Evolutionary conservation across 2,888 invertebrate genomes (phyloP).

Genomic region (Lycaena phlaeas): DNA sequence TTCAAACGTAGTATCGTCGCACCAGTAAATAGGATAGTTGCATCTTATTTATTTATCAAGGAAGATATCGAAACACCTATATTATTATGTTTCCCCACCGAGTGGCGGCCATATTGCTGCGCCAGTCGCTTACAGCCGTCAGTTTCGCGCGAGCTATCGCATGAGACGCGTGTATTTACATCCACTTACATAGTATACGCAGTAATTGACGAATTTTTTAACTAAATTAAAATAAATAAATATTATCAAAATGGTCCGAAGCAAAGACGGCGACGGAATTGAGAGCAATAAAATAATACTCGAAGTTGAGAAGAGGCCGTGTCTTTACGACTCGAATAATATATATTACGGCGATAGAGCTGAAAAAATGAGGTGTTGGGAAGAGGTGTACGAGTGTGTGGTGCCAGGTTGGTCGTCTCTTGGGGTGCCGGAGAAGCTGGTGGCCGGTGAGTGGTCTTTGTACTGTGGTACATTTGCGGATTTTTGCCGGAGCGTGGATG

Average conservation of each 20-base stretch:
- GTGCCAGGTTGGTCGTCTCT: conserved; percentile 58
- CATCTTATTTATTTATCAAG: conserved; percentile 62
- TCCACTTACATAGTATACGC: conserved; percentile 23
- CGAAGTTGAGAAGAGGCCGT: conserved; percentile 57
- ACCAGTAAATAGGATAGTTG: conserved; percentile 22
- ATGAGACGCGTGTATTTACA: conserved; percentile 35
- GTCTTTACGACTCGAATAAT: conserved; percentile 57
- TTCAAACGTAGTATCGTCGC: neutral
- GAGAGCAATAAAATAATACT: conserved; percentile 53
- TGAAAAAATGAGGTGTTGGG: conserved; percentile 61
- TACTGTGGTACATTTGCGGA: conserved; percentile 36
- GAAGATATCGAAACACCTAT: conserved; percentile 59
- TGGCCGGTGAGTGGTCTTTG: conserved; percentile 66
- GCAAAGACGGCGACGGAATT: conserved; percentile 53
- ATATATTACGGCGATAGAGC: conserved; percentile 54
- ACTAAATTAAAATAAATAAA: conserved; percentile 24
- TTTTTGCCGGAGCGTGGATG: conserved; percentile 21
- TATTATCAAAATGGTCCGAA: conserved; percentile 44
- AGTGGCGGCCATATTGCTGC: conserved; percentile 52
- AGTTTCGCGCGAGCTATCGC: conserved; percentile 59
- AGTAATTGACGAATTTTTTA: conserved; percentile 29
- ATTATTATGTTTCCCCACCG: conserved; percentile 33
- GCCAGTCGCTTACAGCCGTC: conserved; percentile 32
- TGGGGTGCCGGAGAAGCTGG: conserved; percentile 48
- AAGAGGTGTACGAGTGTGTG: conserved; percentile 58